These are phyloP conservation scores for Holothuria scabra DNA, from an alignment of 53 echinoderm and acorn worm species.

Conservation along the genomic window DNA sequence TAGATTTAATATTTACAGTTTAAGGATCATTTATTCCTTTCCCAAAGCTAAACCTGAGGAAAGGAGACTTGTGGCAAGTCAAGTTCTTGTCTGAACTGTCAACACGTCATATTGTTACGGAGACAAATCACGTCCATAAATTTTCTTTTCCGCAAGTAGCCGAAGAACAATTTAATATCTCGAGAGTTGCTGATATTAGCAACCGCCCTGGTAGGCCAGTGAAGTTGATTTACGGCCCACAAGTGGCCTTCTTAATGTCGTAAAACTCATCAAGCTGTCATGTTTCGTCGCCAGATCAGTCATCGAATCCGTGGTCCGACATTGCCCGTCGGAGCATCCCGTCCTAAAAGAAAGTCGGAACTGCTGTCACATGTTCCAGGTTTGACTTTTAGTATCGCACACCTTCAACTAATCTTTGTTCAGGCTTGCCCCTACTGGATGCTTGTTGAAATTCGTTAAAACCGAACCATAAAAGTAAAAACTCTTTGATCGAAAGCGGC, in stretches of 20 bases:
- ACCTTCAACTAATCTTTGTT: too few relatives aligned
- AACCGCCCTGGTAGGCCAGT: conserved; percentile 4
- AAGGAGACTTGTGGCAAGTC: too few relatives aligned
- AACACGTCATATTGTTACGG: conserved; percentile 25
- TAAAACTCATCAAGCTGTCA: conserved; percentile 29
- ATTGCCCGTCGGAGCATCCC: background rate
- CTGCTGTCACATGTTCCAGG: too few relatives aligned
- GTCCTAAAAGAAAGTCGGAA: conserved; percentile 29
- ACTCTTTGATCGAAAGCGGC: too few relatives aligned
- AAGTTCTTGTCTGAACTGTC: conserved; percentile 11
- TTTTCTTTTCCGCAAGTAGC: conserved; percentile 1
- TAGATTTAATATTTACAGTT: too few relatives aligned
- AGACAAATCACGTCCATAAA: conserved; percentile 35
- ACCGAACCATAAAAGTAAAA: too few relatives aligned
- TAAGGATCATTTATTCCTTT: too few relatives aligned
- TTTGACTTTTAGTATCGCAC: too few relatives aligned
- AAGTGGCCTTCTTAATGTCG: background rate
- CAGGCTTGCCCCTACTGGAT: too few relatives aligned
- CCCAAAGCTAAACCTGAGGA: too few relatives aligned
- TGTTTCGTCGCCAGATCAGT: conserved; percentile 28
- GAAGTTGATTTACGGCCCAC: conserved; percentile 5
- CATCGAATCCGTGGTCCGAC: background rate
- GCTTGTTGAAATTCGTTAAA: too few relatives aligned
- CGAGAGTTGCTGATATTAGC: background rate
- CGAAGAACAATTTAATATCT: background rate